Conservation (phyloP, 2,797 vertebrate genomes). For the Cryptoblepharus egeriae region DNA sequence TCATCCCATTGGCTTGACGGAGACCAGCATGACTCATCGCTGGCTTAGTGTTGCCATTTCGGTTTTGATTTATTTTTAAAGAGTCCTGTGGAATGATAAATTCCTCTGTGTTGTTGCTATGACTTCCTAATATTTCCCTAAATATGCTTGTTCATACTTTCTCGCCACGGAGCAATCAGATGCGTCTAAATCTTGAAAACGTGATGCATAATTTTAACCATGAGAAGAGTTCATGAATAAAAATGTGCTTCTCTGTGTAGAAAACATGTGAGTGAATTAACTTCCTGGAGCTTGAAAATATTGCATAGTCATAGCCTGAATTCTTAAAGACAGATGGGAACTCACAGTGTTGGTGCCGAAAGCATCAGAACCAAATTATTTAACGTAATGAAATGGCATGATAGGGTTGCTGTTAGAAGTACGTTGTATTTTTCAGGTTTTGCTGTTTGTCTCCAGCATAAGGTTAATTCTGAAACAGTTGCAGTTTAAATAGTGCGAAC, state of each 20-base stretch:
- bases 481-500: background rate
- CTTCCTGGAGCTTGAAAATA: slow-evolving; percentile 27
- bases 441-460: background rate
- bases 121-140: slow-evolving; percentile 77
- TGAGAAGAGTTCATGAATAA: slow-evolving; percentile 29
- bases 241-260: slow-evolving; percentile 26
- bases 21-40: slow-evolving; percentile 73
- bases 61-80: slow-evolving; percentile 78
- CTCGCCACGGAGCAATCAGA: slow-evolving; percentile 60
- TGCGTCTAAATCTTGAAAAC: slow-evolving; percentile 33
- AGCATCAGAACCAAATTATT: background rate
- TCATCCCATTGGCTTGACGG: slow-evolving; percentile 53
- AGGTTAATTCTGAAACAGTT: background rate
- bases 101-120: slow-evolving; percentile 76
- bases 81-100: slow-evolving; percentile 62
- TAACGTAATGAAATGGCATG: background rate
- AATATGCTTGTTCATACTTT: slow-evolving; percentile 74
- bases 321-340: background rate
- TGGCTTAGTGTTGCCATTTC: slow-evolving; percentile 70
- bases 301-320: background rate
- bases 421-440: background rate
- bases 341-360: background rate
- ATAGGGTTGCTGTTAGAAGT: background rate
- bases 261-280: slow-evolving; percentile 20
- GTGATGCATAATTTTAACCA: slow-evolving; percentile 46